A percentile compares a stretch with the other conserved stretches of the same genome.
Evolutionary conservation across 2,888 invertebrate genomes (phyloP).

Genomic region (Tricholauxania praeusta): DNA sequence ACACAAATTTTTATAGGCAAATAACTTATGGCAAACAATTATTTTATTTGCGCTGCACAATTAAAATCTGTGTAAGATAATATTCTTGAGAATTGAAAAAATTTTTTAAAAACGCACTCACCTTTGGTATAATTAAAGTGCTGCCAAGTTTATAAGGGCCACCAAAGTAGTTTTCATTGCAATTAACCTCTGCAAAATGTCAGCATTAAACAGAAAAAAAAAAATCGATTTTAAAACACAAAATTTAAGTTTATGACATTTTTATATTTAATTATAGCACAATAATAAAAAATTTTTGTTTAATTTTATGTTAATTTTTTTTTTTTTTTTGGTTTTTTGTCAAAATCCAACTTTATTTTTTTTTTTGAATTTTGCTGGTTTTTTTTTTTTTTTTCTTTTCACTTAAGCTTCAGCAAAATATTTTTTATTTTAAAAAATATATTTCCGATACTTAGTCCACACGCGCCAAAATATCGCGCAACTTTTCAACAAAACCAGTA

Average conservation of each 20-base stretch:
- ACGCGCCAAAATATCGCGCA: no score
- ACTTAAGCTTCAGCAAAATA: no score
- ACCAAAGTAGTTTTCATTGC: conserved; percentile 57
- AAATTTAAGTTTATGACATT: conserved; percentile 9
- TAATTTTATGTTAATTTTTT: neutral
- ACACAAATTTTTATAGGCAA: no score
- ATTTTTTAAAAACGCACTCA: conserved; percentile 41
- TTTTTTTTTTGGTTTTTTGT: neutral
- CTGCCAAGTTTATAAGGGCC: conserved; percentile 56
- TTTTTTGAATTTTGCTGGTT: neutral
- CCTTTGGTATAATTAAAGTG: conserved; percentile 57
- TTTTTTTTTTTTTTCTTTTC: neutral
- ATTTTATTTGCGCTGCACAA: no score
- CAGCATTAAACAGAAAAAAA: neutral
- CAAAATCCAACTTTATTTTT: neutral
- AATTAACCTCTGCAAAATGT: conserved; percentile 51
- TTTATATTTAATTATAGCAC: neutral
- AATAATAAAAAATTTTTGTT: neutral
- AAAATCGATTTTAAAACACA: neutral
- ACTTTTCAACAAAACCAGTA: no score
- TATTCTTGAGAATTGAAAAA: no score
- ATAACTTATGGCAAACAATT: no score
- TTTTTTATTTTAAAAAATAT: no score
- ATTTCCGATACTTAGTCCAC: no score
- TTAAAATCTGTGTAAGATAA: no score